Base-by-base conservation (phyloP, 2,797 vertebrate species). In the Sebastes elongatus region DNA sequence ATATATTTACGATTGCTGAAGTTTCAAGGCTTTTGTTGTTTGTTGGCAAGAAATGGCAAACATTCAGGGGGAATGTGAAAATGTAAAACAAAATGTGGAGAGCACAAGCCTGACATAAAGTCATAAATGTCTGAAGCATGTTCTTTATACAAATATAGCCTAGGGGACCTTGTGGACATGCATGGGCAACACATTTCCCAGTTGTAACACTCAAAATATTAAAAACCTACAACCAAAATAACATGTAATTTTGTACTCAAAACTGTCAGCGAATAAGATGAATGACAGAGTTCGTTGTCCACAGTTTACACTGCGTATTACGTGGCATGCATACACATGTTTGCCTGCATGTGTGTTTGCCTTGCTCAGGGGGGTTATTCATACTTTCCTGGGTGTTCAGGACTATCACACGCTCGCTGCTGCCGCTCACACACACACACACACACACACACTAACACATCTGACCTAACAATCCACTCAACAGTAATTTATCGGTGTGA, bases 401-500 rank as follows among this genome's bases (percentile, higher is more conserved):
- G 59, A 75, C 78, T 76, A 75, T 88, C 88, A 84, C 85, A 86
- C 85, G 76, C 74, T 81, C 80, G 20, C 71, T 57, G 20, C 71
- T 60, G 59, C 65, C 71, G 85, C 80, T 86, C 84, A n/a, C 86
- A 82, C 86, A 82, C 82, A 32, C 30, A 32, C 30, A 86, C 30
- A 82, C 86, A 82, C 86, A 82, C 82, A 86, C 91, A 84, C 88
- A 85, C 81, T 46, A 77, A 87, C 78, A 86, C 82, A 90, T 90
- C 82, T 86, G 86, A 92, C 92, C 91, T 84, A 94, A 92, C 92
- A 94, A 93, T 93, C 91, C 93, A 94, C 92, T 95, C 93, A 94
- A 94, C 94, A 92, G 92, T 94, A 93, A 95, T 95, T 95, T 94
- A 95, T 94, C 74, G 88, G 85, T 91, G 94, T 82, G 89, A 96